Conservation (phyloP, 2,113 vertebrate genomes). For the Elgaria multicarinata region DNA sequence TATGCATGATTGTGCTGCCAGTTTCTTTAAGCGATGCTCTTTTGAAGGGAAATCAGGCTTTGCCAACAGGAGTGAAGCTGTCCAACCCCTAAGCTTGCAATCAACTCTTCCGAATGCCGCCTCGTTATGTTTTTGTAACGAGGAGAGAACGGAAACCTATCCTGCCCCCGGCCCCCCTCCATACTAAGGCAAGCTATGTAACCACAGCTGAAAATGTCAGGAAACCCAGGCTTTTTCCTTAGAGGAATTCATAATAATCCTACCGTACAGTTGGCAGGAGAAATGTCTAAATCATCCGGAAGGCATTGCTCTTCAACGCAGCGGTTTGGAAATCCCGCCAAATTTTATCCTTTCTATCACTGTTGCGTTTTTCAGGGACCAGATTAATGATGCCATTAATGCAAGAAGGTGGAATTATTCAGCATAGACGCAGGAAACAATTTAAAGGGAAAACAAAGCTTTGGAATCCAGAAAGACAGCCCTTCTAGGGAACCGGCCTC, state of each 20-base stretch:
- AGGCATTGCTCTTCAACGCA: constrained; percentile 36
- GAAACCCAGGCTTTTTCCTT: constrained; percentile 50
- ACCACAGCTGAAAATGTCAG: constrained; percentile 67
- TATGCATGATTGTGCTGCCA: neutral
- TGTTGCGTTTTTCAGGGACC: constrained; percentile 32
- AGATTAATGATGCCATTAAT: constrained; percentile 38
- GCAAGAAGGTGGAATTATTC: constrained; percentile 59
- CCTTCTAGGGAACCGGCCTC: constrained; percentile 17
- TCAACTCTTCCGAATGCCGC: constrained; percentile 45
- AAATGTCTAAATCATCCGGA: constrained; percentile 21
- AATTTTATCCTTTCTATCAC: constrained; percentile 10
- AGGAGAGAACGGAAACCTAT: constrained; percentile 50
- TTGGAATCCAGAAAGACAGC: constrained; percentile 28
- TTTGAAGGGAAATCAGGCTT: neutral
- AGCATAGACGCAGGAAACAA: constrained; percentile 56
- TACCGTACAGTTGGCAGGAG: constrained; percentile 45
- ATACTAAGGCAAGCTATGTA: constrained; percentile 47
- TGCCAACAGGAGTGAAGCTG: constrained; percentile 28
- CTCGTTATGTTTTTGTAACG: constrained; percentile 25
- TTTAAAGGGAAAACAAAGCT: constrained; percentile 53
- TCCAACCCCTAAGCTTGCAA: constrained; percentile 41
- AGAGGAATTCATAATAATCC: constrained; percentile 38
- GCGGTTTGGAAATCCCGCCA: constrained; percentile 44
- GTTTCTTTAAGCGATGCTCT: neutral
- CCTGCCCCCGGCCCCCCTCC: constrained; percentile 55